Base-by-base conservation (phyloP, 35 echinoderm and acorn worm genomes). In the Apostichopus californicus region DNA sequence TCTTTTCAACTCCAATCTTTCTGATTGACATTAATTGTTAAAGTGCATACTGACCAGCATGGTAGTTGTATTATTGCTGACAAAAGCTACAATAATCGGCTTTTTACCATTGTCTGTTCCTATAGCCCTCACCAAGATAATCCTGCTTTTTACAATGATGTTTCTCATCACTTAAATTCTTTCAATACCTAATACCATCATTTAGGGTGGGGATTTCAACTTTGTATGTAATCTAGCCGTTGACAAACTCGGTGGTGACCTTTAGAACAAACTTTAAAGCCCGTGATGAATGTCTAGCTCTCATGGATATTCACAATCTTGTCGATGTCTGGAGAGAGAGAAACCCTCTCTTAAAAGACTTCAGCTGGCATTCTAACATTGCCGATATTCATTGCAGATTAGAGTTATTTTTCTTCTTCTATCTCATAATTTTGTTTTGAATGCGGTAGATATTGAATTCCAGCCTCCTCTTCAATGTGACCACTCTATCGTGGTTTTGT, bases 321-420 rank as follows among this genome's bases (percentile, higher is more conserved):
- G 34, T 73, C 5, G 6, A 80, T 34, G 23, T 55, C 21, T 80
- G 78, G 78, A 80, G 78, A 25, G 80, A 73, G 18, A 4, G 20
- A 56, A 70, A 88, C 68, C 21, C 86, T 12, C n/a, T 88, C 13
- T 61, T 20, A 61, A 73, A 88, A 53, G 21, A 20, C 11, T 88
- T 71, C 68, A 88, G 54, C 60, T 88, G 86, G 61, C 86, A 88
- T 73, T 88, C 86, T 54, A 73, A 88, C 54, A 88, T 88, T 71
- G 61, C 86, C 25, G 64, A 88, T 17, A 88, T 88, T 88, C 86
- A 88, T 72, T 73, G 86, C 17, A 73, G 86, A 46, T 56, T 71
- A 1, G 59, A 71, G n/a, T n/a, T n/a, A 5, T 88, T 88, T 73
- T 87, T 88, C n/a, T 61, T 11, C 7, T 61, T 61, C 0, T 4